Base-by-base conservation (phyloP, 2,888 invertebrate species). In the Blastobasis lacticolella region DNA sequence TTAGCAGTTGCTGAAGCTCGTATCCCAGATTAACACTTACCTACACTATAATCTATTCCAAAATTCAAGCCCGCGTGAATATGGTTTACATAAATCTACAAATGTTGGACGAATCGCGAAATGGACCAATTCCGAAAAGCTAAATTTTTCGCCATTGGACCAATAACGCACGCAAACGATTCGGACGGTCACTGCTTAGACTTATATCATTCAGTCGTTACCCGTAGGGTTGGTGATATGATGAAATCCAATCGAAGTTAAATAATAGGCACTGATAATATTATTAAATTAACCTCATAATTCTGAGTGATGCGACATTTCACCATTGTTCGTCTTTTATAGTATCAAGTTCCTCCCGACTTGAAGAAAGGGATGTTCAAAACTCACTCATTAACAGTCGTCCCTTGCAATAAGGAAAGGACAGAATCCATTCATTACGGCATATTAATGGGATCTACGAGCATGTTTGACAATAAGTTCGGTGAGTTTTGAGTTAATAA, bases 401-500 rank as follows among this genome's bases (percentile, higher is more conserved):
- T 87, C 42, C 81, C 81, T 4, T 87, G 87, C 54, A 80, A 71
- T 5, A 85, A 84, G 58, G 81, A 83, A 36, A 76, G 60, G 47
- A 79, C 64, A 56, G 59, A 73, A 1, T 71, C 76, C 4, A 65
- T 84, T 47, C 84, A 81, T 54, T 88, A 83, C 52, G 88, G 88
- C 7, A 86, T 88, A 44, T 62, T 88, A 45, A 79, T 71, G 1
- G 87, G 86, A 0, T 70, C 82, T 0, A 80, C 78, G 55, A 88
- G 86, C 54, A 85, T 87, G 85, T 87, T 81, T 54, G 80, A 82
- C 51, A 55, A 48, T 6, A 85, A 82, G 68, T 87, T 78, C 55
- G 64, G 88, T 84, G 60, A 71, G 80, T 70, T 46, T 37, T 6
- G 9, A 44, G 2, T 2, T 10, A 44, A 23, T 23, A 23, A 23